Percentiles rank a stretch among this genome's conserved stretches.
These are phyloP conservation scores for Propithecus deckenii DNA, from an alignment of 2,797 vertebrate genomes.

Conservation along the genomic window DNA sequence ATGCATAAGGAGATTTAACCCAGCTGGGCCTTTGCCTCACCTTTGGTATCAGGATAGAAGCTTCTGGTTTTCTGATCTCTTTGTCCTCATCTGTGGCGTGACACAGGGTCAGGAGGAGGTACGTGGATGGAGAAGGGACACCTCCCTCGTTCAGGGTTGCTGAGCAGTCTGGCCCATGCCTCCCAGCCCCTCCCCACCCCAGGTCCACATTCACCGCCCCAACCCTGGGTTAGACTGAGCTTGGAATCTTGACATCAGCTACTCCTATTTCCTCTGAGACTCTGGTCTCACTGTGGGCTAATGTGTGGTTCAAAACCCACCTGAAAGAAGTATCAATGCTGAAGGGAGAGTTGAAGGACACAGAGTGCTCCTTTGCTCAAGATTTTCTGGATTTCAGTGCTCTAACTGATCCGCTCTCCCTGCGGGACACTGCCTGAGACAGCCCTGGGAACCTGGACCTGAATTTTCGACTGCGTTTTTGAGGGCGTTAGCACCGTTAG, in stretches of 20 bases:
- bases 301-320: not conserved
- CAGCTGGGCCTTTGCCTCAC: not conserved
- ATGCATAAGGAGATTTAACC: not conserved
- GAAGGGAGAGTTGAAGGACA: not conserved
- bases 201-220: rapidly evolving
- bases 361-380: not conserved
- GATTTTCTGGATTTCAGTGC: not conserved
- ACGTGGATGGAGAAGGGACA: not conserved
- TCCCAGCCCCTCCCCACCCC: rapidly evolving
- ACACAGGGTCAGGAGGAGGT: not conserved
- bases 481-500: not conserved
- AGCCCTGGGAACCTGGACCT: too few species aligned
- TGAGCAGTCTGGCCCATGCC: rapidly evolving
- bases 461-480: not conserved
- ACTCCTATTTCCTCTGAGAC: not conserved
- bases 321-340: not conserved
- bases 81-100: not conserved
- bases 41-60: not conserved
- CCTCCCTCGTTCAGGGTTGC: not conserved
- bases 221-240: not conserved
- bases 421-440: too few species aligned
- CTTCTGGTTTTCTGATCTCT: not conserved
- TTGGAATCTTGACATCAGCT: not conserved
- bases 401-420: not conserved
- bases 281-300: not conserved